Evolutionary conservation across 2,888 invertebrate genomes (phyloP).

Genomic region (Raillietiella orientalis): DNA sequence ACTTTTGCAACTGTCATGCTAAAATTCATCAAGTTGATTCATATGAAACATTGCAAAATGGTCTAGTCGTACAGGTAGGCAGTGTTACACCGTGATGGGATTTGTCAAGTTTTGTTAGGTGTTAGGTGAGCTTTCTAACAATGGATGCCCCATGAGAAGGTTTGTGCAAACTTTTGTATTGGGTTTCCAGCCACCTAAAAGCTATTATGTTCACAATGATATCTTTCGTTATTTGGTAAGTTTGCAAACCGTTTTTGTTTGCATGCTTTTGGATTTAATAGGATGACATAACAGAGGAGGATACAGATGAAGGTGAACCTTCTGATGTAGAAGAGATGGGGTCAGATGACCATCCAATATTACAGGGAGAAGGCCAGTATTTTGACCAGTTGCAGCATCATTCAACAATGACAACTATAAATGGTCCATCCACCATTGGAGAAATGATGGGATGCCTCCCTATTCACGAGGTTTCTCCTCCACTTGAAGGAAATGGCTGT

Average conservation of each 20-base stretch:
- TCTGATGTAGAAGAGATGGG: too few relatives aligned
- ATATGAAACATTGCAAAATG: constrained; percentile 67
- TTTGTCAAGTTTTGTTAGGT: constrained; percentile 20
- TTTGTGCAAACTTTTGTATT: constrained; percentile 95
- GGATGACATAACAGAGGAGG: constrained; percentile 24
- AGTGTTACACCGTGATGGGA: not conserved
- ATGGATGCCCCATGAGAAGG: constrained; percentile 80
- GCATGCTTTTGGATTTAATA: constrained; percentile 17
- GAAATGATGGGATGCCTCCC: too few relatives aligned
- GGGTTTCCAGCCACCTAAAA: constrained; percentile 79
- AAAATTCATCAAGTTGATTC: constrained; percentile 91
- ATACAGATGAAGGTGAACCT: constrained; percentile 29
- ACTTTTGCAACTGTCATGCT: constrained; percentile 86
- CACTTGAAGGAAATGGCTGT: too few relatives aligned
- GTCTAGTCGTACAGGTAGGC: constrained; percentile 60
- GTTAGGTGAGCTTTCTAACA: constrained; percentile 82
- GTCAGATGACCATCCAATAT: too few relatives aligned
- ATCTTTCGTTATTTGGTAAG: constrained; percentile 81
- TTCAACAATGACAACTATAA: too few relatives aligned
- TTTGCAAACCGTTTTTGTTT: constrained; percentile 4
- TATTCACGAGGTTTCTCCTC: too few relatives aligned
- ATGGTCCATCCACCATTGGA: too few relatives aligned
- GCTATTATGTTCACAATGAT: constrained; percentile 95
- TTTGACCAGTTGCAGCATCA: too few relatives aligned
- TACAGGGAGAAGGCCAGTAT: too few relatives aligned